Evolutionary conservation across 2,888 invertebrate species (phyloP).

Genomic region (Spialia ferax): DNA sequence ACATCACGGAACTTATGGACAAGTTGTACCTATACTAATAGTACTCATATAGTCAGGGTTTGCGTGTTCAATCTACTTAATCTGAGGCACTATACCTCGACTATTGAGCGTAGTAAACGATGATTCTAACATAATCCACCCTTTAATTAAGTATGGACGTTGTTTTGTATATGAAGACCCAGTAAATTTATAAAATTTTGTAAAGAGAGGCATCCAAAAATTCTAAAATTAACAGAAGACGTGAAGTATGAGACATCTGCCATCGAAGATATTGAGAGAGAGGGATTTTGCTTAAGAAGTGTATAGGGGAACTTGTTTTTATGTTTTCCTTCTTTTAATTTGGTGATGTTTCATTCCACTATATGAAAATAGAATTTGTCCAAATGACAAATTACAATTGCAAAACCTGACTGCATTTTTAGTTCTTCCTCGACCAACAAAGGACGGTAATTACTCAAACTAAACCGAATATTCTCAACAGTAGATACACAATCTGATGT

Average conservation of each 20-base stretch:
- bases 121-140: neutral
- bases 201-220: neutral
- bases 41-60: neutral
- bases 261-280: too few species aligned
- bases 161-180: neutral
- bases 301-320: too few species aligned
- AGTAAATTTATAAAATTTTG: neutral
- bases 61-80: slow-evolving; percentile 2
- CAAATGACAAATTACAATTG: neutral
- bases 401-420: neutral
- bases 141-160: neutral
- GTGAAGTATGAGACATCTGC: too few species aligned
- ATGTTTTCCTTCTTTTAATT: too few species aligned
- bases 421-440: neutral
- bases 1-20: too few species aligned
- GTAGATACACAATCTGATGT: slow-evolving; percentile 1
- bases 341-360: too few species aligned
- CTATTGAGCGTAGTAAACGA: neutral
- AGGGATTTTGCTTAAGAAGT: too few species aligned
- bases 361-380: too few species aligned
- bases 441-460: neutral
- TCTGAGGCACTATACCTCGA: neutral
- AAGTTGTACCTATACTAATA: too few species aligned
- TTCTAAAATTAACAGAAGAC: too few species aligned
- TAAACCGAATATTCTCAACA: neutral